These are phyloP conservation scores for Conops quadrifasciatus DNA, from an alignment of 2,888 invertebrate species.

Conservation along the genomic window DNA sequence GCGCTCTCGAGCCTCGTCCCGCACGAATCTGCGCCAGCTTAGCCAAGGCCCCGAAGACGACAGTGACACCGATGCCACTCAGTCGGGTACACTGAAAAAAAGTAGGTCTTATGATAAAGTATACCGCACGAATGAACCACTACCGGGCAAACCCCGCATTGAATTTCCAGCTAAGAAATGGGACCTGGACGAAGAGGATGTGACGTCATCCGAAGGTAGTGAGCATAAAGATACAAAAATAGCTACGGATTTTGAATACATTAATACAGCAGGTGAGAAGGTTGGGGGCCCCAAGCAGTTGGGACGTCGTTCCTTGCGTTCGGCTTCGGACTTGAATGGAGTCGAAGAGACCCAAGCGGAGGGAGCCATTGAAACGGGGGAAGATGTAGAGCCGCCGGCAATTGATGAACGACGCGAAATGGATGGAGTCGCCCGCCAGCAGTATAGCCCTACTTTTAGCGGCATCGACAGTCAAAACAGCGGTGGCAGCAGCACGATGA, in stretches of 20 bases:
- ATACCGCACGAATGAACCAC: constrained; percentile 85
- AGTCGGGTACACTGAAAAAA: constrained; percentile 71
- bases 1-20: constrained; percentile 70
- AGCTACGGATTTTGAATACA: constrained; percentile 72
- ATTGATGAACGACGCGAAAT: constrained; percentile 19
- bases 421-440: constrained; percentile 40
- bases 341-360: constrained; percentile 43
- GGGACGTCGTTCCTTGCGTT: constrained; percentile 68
- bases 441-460: constrained; percentile 65
- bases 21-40: constrained; percentile 67
- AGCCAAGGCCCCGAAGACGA: constrained; percentile 66
- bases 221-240: constrained; percentile 72
- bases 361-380: constrained; percentile 48
- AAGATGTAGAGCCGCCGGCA: constrained; percentile 41
- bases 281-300: constrained; percentile 66
- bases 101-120: constrained; percentile 80
- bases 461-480: constrained; percentile 59
- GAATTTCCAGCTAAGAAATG: constrained; percentile 84
- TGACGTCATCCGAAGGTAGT: constrained; percentile 71
- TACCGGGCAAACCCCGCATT: constrained; percentile 74
- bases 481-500: constrained; percentile 58
- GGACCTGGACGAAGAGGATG: constrained; percentile 77
- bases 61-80: constrained; percentile 65
- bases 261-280: constrained; percentile 66
- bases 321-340: constrained; percentile 56